Percentiles rank a stretch among this genome's conserved stretches.
These are phyloP conservation scores for Cantharis rufa DNA, from an alignment of 2,888 invertebrate genomes.

Conservation along the genomic window DNA sequence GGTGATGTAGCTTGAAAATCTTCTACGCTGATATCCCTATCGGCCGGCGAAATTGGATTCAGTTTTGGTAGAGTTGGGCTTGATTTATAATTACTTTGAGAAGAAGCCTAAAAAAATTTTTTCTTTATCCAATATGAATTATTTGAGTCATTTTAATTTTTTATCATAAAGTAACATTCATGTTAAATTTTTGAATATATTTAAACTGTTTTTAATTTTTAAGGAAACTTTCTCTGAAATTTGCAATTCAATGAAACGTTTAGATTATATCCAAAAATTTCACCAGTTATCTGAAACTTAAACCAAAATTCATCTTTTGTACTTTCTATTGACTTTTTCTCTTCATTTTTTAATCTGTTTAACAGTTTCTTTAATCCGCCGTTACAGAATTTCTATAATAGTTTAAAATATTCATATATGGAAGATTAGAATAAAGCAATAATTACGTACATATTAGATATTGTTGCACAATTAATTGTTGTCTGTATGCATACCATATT, in stretches of 20 bases:
- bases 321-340: background rate
- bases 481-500: too few species aligned
- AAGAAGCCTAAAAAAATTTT: constrained; percentile 57
- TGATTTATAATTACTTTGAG: constrained; percentile 69
- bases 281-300: background rate
- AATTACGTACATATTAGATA: too few species aligned
- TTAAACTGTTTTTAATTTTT: background rate
- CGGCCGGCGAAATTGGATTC: constrained; percentile 62
- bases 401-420: background rate
- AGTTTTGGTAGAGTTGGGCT: constrained; percentile 66
- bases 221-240: background rate
- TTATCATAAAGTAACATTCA: background rate
- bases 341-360: background rate
- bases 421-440: too few species aligned
- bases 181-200: too few species aligned
- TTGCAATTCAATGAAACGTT: background rate
- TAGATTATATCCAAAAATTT: background rate
- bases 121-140: too few species aligned
- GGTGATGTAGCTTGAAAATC: constrained; percentile 62
- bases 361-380: background rate
- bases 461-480: too few species aligned
- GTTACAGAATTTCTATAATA: background rate
- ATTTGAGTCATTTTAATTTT: too few species aligned
- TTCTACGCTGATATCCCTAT: constrained; percentile 59
- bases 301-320: background rate